Base-by-base conservation (phyloP, 2,888 invertebrate genomes). In the Diadegma fenestrale region DNA sequence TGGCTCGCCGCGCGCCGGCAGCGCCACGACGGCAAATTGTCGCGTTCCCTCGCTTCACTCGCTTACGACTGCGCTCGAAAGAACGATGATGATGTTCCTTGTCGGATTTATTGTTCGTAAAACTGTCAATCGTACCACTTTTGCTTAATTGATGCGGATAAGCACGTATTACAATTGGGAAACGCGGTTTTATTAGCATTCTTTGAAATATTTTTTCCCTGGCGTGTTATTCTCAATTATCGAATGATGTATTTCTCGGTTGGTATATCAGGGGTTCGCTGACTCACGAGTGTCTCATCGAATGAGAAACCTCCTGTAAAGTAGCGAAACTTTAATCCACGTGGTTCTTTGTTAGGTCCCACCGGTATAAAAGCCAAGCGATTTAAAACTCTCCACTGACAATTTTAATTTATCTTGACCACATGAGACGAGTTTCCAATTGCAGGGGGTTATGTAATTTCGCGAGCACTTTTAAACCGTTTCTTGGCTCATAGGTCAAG, bases 1-100 rank as follows among this genome's bases (percentile, higher is more conserved):
- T 76, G 78, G 71, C 51, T 85, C 72, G 85, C 85, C 80, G 80
- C 85, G 85, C 85, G 85, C 66, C 80, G 43, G 76, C 82, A 85
- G 85, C 85, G 82, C 85, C 82, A 76, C 82, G 66, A 80, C 82
- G 82, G 82, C 80, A 72, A 51, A 77, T 82, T 41, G 45, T n/a
- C 48, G 80, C 82, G 82, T 80, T 82, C 76, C 80, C 37, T 37
- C 85, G 79, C 82, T 72, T 79, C 58, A 68, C 79, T 85, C 76
- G 71, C 41, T 79, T 61, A 30, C 79, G 79, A 30, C 79, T 68
- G 58, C 41, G 58, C 66, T 81, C 80, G 41, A 58, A 72, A 7
- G 37, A 37, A 80, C 71, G 61, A 48, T 64, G 61, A 48, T 64
- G 71, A 43, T 64, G 78, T 58, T 78, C 69, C 64, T 75, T 77